These are phyloP conservation scores for Orgyia antiqua DNA, from an alignment of 2,888 invertebrate genomes.

Conservation along the genomic window DNA sequence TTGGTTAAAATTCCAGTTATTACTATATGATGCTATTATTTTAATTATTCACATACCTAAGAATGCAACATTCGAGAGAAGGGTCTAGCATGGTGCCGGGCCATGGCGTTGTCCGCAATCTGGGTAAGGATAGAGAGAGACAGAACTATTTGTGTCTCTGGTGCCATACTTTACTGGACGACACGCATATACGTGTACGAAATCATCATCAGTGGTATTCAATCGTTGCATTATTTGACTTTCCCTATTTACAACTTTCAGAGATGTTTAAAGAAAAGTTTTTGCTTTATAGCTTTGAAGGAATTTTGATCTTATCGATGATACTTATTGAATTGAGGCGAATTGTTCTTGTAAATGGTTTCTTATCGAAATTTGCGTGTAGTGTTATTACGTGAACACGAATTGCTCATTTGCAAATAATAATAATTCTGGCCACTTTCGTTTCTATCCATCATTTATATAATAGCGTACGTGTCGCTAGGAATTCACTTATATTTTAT, in stretches of 20 bases:
- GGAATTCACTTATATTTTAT: constrained; percentile 5
- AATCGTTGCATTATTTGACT: not conserved
- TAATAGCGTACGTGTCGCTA: constrained; percentile 32
- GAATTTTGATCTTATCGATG: no score
- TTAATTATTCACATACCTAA: no score
- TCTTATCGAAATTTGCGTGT: no score
- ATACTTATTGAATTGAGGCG: no score
- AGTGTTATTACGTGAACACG: constrained; percentile 2
- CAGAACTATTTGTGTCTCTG: constrained; percentile 37
- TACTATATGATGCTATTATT: no score
- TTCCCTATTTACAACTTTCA: not conserved
- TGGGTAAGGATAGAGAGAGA: constrained; percentile 49
- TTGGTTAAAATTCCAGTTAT: no score
- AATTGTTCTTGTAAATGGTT: no score
- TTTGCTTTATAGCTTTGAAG: no score
- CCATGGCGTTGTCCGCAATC: constrained; percentile 44
- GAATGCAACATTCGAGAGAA: constrained; percentile 43
- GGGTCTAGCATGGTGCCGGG: constrained; percentile 48
- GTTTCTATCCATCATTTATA: constrained; percentile 33
- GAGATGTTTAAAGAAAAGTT: not conserved
- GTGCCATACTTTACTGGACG: constrained; percentile 27
- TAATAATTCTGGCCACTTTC: constrained; percentile 38
- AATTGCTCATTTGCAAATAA: constrained; percentile 1
- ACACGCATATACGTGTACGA: constrained; percentile 29
- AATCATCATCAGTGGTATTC: not conserved